Conservation (phyloP, 2,888 invertebrate genomes). For the Bedellia somnulentella region DNA sequence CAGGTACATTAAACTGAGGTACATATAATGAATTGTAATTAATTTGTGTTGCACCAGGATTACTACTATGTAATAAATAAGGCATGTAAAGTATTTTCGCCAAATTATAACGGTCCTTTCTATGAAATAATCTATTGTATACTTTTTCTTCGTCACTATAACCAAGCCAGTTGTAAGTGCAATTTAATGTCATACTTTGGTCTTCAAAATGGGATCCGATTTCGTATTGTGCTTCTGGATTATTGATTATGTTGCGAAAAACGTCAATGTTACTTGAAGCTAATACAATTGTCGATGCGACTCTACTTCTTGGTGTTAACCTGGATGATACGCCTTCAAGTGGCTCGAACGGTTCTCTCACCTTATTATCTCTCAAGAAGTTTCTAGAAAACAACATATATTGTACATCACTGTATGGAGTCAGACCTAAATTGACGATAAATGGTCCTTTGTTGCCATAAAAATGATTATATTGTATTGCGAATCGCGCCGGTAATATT, state of each 20-base stretch:
- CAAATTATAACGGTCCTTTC: slow-evolving; percentile 92
- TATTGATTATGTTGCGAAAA: slow-evolving; percentile 88
- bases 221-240: slow-evolving; percentile 89
- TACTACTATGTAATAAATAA: slow-evolving; percentile 85
- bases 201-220: slow-evolving; percentile 94
- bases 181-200: slow-evolving; percentile 91
- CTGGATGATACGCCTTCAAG: slow-evolving; percentile 66
- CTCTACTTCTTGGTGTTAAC: slow-evolving; percentile 86
- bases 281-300: slow-evolving; percentile 90
- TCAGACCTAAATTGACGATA: slow-evolving; percentile 84
- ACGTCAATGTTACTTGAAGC: slow-evolving; percentile 89
- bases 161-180: slow-evolving; percentile 93
- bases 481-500: slow-evolving; percentile 68
- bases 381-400: slow-evolving; percentile 84
- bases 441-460: slow-evolving; percentile 85
- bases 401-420: slow-evolving; percentile 84
- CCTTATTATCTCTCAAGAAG: slow-evolving; percentile 81
- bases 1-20: slow-evolving; percentile 73
- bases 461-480: slow-evolving; percentile 87
- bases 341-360: slow-evolving; percentile 81
- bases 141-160: slow-evolving; percentile 72
- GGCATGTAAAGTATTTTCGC: slow-evolving; percentile 92
- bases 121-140: slow-evolving; percentile 74
- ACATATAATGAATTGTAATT: slow-evolving; percentile 77
- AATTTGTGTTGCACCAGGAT: slow-evolving; percentile 83